Conservation (phyloP, 2,113 vertebrate species). For the Stegostoma tigrinum region DNA sequence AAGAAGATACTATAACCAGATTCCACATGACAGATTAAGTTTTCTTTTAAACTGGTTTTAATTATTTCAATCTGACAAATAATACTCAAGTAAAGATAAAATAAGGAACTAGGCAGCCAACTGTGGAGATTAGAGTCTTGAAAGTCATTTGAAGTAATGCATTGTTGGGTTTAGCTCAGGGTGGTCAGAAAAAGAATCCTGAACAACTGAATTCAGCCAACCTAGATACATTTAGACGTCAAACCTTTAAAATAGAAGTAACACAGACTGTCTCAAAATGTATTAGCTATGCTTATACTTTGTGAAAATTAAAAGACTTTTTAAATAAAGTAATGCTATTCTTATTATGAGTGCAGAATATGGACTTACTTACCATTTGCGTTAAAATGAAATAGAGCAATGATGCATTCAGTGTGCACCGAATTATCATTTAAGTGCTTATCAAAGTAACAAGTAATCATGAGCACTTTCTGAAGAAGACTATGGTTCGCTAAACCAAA, state of each 20-base stretch:
- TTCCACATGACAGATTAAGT: neutral
- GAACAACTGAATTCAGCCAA: neutral
- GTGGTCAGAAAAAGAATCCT: neutral
- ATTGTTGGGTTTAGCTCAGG: neutral
- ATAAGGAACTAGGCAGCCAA: no score
- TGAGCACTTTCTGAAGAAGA: neutral
- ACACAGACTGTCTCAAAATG: neutral
- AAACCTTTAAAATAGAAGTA: neutral
- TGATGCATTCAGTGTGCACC: neutral
- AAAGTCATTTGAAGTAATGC: neutral
- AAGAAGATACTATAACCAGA: neutral
- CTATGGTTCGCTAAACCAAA: neutral
- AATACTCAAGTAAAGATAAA: neutral
- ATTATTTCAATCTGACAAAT: slow-evolving; percentile 22
- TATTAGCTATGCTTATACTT: neutral
- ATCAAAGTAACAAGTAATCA: neutral
- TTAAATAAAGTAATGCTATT: neutral
- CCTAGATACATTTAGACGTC: neutral
- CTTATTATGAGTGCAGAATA: neutral
- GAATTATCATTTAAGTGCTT: neutral
- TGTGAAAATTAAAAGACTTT: neutral
- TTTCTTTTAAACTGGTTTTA: neutral
- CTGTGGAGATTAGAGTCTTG: neutral
- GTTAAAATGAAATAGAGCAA: neutral
- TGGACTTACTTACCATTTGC: neutral